These are phyloP conservation scores for Parus major DNA, from an alignment of 2,113 vertebrate genomes.

Conservation along the genomic window DNA sequence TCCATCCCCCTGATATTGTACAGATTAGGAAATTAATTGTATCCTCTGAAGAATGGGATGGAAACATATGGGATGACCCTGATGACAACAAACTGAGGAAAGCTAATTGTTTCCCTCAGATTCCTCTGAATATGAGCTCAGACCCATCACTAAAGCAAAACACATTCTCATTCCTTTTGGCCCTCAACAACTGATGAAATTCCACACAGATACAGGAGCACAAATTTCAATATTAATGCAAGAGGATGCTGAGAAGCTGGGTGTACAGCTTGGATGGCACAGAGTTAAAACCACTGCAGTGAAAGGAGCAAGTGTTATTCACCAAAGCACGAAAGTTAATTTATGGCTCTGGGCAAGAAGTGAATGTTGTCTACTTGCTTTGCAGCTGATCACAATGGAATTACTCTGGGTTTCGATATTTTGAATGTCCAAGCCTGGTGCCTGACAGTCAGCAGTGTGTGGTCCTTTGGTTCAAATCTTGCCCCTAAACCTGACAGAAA, in stretches of 20 bases:
- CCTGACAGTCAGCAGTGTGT: accelerated
- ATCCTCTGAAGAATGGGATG: background rate
- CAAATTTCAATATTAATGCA: background rate
- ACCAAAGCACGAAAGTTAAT: background rate
- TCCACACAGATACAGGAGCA: background rate
- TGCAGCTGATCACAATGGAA: background rate
- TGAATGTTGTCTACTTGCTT: background rate
- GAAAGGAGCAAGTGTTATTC: background rate
- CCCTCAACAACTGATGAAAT: background rate
- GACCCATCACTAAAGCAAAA: background rate
- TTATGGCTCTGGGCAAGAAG: accelerated
- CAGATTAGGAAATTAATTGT: background rate
- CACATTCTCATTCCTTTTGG: background rate
- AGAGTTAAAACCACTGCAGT: background rate
- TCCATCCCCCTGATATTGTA: background rate
- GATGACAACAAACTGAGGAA: background rate
- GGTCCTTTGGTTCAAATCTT: background rate
- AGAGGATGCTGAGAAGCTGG: background rate
- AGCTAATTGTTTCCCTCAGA: background rate
- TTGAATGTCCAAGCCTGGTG: background rate
- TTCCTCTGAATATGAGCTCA: background rate
- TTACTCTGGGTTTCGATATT: accelerated
- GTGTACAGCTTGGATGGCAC: background rate
- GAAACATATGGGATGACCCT: background rate
- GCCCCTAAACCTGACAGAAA: background rate